Evolutionary conservation across 1,140 invertebrate genomes (phyloP), one percentile per base, ranked within the genome.

Genomic region (Lucilia cuprina): DNA sequence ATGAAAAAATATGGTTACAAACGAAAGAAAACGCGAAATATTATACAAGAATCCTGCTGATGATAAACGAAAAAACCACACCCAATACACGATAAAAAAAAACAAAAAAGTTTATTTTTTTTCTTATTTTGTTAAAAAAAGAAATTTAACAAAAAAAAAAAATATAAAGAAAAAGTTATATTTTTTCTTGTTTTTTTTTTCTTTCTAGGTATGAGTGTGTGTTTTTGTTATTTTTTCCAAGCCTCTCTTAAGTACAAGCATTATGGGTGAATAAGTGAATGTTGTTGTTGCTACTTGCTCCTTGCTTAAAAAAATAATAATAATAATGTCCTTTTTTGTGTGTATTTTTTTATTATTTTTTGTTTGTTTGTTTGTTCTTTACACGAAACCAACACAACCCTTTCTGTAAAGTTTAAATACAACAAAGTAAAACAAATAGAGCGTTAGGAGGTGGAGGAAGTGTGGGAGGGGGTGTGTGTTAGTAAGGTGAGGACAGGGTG

Each of bases 11-110:
- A 55, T 41, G 41, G 41, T 55, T 55, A 55, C 50, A n/a, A 55
- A 55, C 12, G 65, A 70, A 70, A 70, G 21, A 70, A 60, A 70
- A 70, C 65, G 65, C 65, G 65, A 70, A 70, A 70, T 70, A 70
- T 70, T 70, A 25, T 21, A 70, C 21, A 70, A 70, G 65, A 70
- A 70, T 70, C 65, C 65, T 70, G 65, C 65, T 70, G 65, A 21
- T 70, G 65, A 21, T 70, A 70, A 70, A 70, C 65, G 65, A 21
- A 70, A 60, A 70, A 70, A 70, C 65, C 65, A 70, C 65, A 70
- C 65, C 65, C 65, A 70, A 70, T 70, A 19, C 25, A 70, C 21
- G 65, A 70, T 10, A 70, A 14, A 55, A 55, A 14, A 55, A 55
- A 55, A 55, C 17, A 60, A 60, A 60, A 60, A 17, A 60, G 14